Conservation (phyloP, 1,140 invertebrate genomes). For the Teleogryllus occipitalis region DNA sequence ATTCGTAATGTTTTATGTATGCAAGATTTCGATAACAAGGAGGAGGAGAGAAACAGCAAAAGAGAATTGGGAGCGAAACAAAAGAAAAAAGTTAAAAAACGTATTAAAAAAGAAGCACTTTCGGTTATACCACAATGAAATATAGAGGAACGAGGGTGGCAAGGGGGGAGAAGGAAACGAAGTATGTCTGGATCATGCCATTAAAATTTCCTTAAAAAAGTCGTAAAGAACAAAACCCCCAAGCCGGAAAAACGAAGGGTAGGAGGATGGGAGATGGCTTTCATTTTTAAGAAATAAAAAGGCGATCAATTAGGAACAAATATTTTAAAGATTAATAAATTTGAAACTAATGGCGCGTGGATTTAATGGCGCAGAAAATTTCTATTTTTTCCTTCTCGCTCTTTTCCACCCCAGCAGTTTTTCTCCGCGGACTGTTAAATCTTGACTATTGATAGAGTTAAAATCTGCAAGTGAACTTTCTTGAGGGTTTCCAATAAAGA, state of each 20-base stretch:
- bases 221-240: not conserved
- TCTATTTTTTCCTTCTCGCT: slow-evolving; percentile 1
- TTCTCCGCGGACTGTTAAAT: not conserved
- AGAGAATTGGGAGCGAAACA: not conserved
- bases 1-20: not conserved
- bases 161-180: not conserved
- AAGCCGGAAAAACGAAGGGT: not conserved
- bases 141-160: not conserved
- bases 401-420: not conserved
- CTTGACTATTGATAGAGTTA: slow-evolving; percentile 5
- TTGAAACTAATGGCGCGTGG: slow-evolving; percentile 16
- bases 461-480: not conserved
- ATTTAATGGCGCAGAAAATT: slow-evolving; percentile 21
- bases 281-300: not conserved
- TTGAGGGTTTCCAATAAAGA: slow-evolving; percentile 13
- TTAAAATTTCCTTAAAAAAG: slow-evolving; percentile 6
- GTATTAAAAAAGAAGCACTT: slow-evolving; percentile 5
- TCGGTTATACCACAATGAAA: not conserved
- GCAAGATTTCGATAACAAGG: not conserved
- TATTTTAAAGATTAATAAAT: slow-evolving; percentile 21
- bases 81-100: not conserved
- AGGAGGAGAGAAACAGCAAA: not conserved
- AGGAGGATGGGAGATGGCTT: not conserved
- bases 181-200: slow-evolving; percentile 3
- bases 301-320: slow-evolving; percentile 20